These are phyloP conservation scores for Bufo gargarizans DNA, from an alignment of 2,113 vertebrate species.

Conservation along the genomic window DNA sequence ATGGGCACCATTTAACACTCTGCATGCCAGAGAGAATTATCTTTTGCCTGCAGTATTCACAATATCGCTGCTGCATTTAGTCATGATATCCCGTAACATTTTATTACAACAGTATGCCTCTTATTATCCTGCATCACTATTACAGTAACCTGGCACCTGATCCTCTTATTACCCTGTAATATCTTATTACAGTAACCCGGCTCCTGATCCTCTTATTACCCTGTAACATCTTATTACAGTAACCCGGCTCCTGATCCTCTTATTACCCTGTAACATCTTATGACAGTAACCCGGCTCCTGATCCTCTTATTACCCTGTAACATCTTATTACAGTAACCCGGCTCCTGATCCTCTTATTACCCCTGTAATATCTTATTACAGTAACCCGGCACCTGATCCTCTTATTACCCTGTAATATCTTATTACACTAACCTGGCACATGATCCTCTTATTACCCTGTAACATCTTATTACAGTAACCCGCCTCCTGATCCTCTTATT, in stretches of 20 bases:
- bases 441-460: not conserved
- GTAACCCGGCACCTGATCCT: slow-evolving; percentile 7
- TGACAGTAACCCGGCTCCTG: slow-evolving; percentile 21
- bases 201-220: slow-evolving; percentile 16
- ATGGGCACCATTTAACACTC: slow-evolving; percentile 49
- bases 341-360: slow-evolving; percentile 13
- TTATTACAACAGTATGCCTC: not conserved
- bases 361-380: slow-evolving; percentile 7
- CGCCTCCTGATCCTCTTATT: too few species aligned
- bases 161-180: not conserved
- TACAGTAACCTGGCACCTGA: not conserved
- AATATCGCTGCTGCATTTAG: not conserved
- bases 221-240: slow-evolving; percentile 13
- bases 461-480: too few species aligned
- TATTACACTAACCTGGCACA: not conserved
- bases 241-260: slow-evolving; percentile 15
- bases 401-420: slow-evolving; percentile 19
- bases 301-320: slow-evolving; percentile 13
- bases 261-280: slow-evolving; percentile 14
- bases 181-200: slow-evolving; percentile 28
- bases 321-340: slow-evolving; percentile 15
- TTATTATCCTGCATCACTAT: not conserved
- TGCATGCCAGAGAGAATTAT: not conserved
- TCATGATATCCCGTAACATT: slow-evolving; percentile 11
- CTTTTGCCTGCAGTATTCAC: not conserved